Evolutionary conservation across 2,113 vertebrate genomes (phyloP).

Genomic region (Anguilla rostrata): DNA sequence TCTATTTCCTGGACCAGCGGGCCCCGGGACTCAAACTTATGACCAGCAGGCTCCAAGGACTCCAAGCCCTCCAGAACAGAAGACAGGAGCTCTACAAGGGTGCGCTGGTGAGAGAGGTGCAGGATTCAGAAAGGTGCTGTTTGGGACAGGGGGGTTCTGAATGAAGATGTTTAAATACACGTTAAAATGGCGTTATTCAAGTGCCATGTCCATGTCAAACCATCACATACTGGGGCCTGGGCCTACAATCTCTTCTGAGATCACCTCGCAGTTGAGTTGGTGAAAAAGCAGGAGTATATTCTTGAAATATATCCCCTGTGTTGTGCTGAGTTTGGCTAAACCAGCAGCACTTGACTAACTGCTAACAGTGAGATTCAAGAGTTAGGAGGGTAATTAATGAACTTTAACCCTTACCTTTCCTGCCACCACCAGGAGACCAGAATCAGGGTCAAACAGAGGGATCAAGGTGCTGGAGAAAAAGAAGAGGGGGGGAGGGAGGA

Average conservation of each 20-base stretch:
- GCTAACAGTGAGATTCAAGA: background rate
- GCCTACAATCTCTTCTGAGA: no score
- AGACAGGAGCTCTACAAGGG: background rate
- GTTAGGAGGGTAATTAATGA: background rate
- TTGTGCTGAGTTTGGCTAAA: no score
- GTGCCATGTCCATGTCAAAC: no score
- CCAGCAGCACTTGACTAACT: background rate
- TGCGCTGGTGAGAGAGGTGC: background rate
- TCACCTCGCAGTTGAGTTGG: no score
- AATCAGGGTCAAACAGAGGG: slow-evolving; percentile 84
- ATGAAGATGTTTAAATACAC: no score
- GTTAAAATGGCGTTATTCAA: no score
- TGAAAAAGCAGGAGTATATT: no score
- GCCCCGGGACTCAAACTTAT: background rate
- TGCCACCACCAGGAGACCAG: slow-evolving; percentile 80
- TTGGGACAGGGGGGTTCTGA: background rate
- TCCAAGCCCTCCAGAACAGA: background rate
- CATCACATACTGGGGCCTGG: no score
- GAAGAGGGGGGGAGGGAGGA: slow-evolving; percentile 24
- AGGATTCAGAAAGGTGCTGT: background rate
- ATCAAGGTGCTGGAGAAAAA: slow-evolving; percentile 71
- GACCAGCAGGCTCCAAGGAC: background rate
- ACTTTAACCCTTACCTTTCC: slow-evolving; percentile 77
- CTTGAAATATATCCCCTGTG: no score
- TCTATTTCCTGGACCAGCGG: background rate